A percentile compares a stretch with the other conserved stretches of the same genome.
phyloP scores from a whole-genome alignment of 2,888 invertebrate genomes.

The Leptinotarsa haldemani region DNA sequence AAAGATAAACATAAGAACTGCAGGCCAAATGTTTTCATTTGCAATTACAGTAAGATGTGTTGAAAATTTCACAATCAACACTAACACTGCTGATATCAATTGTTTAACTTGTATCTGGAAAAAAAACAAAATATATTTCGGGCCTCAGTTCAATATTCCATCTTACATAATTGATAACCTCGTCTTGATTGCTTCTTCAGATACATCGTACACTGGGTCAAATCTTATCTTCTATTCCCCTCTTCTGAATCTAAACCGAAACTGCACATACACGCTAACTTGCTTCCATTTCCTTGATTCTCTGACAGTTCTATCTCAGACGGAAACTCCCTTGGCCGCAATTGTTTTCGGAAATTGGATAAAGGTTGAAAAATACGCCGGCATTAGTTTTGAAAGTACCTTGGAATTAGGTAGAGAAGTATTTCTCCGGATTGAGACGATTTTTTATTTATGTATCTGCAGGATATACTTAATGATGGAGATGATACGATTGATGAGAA shows the following conservation, averaged over 20 bases:
- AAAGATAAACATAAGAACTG: too few species aligned
- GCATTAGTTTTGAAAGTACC: slow-evolving; percentile 46
- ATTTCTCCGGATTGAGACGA: slow-evolving; percentile 6
- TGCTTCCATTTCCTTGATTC: slow-evolving; percentile 56
- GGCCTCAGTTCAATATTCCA: neutral
- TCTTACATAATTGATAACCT: neutral
- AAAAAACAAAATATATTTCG: neutral
- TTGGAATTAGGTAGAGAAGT: slow-evolving; percentile 37
- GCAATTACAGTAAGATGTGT: too few species aligned
- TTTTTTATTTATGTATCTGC: slow-evolving; percentile 26
- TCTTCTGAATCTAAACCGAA: slow-evolving; percentile 43
- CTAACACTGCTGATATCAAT: too few species aligned
- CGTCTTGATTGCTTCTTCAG: neutral
- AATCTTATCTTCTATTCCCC: neutral
- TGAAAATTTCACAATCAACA: too few species aligned
- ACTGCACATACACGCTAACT: slow-evolving; percentile 54
- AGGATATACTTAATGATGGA: neutral
- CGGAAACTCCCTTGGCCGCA: slow-evolving; percentile 52
- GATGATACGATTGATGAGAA: slow-evolving; percentile 3
- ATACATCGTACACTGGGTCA: neutral
- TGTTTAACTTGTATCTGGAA: too few species aligned
- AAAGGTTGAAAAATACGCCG: slow-evolving; percentile 65
- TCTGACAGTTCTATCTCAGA: slow-evolving; percentile 43
- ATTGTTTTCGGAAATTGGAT: slow-evolving; percentile 69
- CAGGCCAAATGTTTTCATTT: too few species aligned